Evolutionary conservation across 2,797 vertebrate genomes (phyloP).

Genomic region (Pseudocheirus occidentalis): DNA sequence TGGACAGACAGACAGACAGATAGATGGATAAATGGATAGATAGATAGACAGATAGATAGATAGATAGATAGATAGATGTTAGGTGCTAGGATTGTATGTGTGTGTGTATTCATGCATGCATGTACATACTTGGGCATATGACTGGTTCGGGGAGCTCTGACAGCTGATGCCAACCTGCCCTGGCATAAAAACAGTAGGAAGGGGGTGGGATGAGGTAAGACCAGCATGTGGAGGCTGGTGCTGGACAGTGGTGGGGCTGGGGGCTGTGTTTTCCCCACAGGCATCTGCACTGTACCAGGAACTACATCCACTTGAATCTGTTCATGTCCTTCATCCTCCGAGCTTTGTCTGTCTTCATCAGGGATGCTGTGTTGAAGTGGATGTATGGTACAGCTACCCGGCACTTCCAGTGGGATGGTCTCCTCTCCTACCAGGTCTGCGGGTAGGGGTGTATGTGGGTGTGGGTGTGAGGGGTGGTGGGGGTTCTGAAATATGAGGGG

Average conservation of each 20-base stretch:
- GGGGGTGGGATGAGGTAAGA: neutral
- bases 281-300: slow-evolving; percentile 92
- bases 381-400: slow-evolving; percentile 85
- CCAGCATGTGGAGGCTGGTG: neutral
- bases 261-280: slow-evolving; percentile 79
- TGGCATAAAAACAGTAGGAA: neutral
- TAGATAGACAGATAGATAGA: too few relatives aligned
- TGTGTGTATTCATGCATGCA: too few relatives aligned
- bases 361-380: slow-evolving; percentile 90
- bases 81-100: too few relatives aligned
- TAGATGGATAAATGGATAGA: too few relatives aligned
- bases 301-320: slow-evolving; percentile 94
- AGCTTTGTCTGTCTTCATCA: slow-evolving; percentile 91
- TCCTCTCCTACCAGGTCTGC: slow-evolving; percentile 87
- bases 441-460: neutral
- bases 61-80: too few relatives aligned
- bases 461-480: neutral
- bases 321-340: slow-evolving; percentile 94
- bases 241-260: neutral
- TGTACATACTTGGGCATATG: neutral
- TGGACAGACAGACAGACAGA: too few relatives aligned
- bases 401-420: slow-evolving; percentile 86
- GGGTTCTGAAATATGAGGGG: neutral
- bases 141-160: neutral
- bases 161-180: neutral